Evolutionary conservation across 2,797 vertebrate genomes (phyloP).

Genomic region (Muscicapa striata): DNA sequence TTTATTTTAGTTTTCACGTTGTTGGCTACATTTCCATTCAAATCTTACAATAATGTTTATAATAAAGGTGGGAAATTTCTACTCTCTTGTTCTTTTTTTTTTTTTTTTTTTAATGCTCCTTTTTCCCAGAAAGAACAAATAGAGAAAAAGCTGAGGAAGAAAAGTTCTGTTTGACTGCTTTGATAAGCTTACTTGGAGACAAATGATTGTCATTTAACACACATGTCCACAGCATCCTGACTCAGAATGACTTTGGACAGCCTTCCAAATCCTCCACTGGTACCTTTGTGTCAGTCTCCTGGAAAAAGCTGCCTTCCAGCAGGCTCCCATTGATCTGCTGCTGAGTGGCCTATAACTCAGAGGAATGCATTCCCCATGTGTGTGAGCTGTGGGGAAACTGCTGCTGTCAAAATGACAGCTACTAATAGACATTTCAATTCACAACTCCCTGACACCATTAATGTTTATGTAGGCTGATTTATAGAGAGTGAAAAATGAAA

Average conservation of each 20-base stretch:
- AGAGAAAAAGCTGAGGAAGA: background rate
- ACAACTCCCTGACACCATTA: background rate
- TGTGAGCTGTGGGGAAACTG: background rate
- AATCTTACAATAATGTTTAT: background rate
- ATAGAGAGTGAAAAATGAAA: background rate
- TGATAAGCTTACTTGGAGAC: background rate
- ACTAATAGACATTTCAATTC: background rate
- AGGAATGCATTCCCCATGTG: background rate
- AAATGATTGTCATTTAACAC: background rate
- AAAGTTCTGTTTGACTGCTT: background rate
- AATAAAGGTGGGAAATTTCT: background rate
- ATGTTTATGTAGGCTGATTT: background rate
- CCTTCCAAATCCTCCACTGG: background rate
- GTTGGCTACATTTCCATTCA: background rate
- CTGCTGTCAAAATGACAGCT: background rate
- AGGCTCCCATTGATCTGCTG: background rate
- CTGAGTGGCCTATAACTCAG: background rate
- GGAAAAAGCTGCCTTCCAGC: background rate
- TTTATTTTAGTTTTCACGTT: background rate
- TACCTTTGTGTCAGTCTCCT: background rate
- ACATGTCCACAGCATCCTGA: background rate
- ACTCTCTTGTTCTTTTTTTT: background rate
- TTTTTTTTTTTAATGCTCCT: background rate
- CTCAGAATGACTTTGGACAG: background rate
- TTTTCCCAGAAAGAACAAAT: background rate